These are phyloP conservation scores for Peromyscus leucopus DNA, from an alignment of 2,113 vertebrate species.

Conservation along the genomic window DNA sequence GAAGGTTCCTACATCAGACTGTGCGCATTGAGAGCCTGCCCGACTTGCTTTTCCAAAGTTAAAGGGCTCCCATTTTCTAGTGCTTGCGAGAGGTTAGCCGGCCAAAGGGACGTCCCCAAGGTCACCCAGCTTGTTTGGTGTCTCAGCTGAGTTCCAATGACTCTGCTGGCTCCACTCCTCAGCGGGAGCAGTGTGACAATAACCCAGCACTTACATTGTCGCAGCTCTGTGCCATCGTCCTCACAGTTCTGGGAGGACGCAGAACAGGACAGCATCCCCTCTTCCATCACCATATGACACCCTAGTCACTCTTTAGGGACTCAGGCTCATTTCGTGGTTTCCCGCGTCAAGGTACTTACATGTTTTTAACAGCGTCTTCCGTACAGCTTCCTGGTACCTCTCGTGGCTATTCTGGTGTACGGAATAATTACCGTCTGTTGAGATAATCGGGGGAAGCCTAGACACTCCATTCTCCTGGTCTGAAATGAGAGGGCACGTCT, in stretches of 20 bases:
- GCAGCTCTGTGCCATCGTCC: conserved; percentile 21
- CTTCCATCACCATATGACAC: neutral
- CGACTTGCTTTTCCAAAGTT: neutral
- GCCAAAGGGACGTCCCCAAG: conserved; percentile 32
- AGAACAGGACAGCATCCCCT: neutral
- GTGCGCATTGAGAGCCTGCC: neutral
- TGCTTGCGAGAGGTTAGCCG: conserved; percentile 1
- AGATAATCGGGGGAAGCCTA: conserved; percentile 78
- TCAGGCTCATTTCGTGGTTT: neutral
- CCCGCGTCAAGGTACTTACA: conserved; percentile 77
- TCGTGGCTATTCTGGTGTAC: conserved; percentile 84
- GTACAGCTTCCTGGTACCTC: conserved; percentile 83
- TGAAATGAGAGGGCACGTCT: conserved; percentile 62
- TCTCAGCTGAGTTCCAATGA: conserved; percentile 50
- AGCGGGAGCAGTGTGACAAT: neutral
- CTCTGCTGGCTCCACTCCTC: neutral
- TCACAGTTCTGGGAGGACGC: neutral
- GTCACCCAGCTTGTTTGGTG: conserved; percentile 28
- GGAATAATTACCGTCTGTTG: conserved; percentile 68
- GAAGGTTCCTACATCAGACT: neutral
- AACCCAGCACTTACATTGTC: neutral
- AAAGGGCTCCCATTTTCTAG: conserved; percentile 21
- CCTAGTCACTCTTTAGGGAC: neutral
- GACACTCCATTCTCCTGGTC: conserved; percentile 69
- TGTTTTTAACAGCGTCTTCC: conserved; percentile 75